These are phyloP conservation scores for Euphydryas editha DNA, from an alignment of 2,888 invertebrate species.

Conservation along the genomic window DNA sequence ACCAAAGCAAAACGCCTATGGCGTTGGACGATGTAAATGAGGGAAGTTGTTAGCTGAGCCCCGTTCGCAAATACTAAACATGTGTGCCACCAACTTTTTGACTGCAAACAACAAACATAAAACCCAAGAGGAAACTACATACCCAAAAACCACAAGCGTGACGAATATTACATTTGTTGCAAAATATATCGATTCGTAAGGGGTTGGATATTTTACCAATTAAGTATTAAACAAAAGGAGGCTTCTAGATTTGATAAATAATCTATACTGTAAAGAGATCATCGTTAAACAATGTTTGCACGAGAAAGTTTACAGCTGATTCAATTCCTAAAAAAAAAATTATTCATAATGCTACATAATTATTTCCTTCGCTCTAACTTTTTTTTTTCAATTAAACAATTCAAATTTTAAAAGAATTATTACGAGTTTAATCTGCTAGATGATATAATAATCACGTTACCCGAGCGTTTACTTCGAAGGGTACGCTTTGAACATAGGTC, in stretches of 20 bases:
- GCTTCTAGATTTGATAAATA: not conserved
- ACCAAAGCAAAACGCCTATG: conserved; percentile 26
- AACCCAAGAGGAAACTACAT: conserved; percentile 14
- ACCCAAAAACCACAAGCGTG: not conserved
- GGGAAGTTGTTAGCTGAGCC: conserved; percentile 30
- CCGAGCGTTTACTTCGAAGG: not conserved
- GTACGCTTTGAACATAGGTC: conserved; percentile 15
- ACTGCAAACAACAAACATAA: conserved; percentile 22
- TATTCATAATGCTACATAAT: no score
- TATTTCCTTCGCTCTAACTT: no score
- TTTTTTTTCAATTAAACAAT: not conserved
- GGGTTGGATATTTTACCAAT: not conserved
- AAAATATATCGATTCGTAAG: conserved; percentile 1
- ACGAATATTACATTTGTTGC: conserved; percentile 3
- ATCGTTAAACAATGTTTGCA: not conserved
- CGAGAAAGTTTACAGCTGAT: no score
- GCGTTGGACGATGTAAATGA: conserved; percentile 37
- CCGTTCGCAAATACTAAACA: conserved; percentile 34
- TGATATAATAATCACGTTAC: conserved; percentile 16
- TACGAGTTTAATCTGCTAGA: not conserved
- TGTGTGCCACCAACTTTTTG: conserved; percentile 29
- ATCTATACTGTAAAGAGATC: not conserved
- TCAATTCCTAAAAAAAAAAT: no score
- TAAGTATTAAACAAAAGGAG: not conserved
- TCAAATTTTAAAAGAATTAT: not conserved